These are phyloP conservation scores for Sinocyclocheilus grahami DNA, from an alignment of 2,113 vertebrate species.

Conservation along the genomic window DNA sequence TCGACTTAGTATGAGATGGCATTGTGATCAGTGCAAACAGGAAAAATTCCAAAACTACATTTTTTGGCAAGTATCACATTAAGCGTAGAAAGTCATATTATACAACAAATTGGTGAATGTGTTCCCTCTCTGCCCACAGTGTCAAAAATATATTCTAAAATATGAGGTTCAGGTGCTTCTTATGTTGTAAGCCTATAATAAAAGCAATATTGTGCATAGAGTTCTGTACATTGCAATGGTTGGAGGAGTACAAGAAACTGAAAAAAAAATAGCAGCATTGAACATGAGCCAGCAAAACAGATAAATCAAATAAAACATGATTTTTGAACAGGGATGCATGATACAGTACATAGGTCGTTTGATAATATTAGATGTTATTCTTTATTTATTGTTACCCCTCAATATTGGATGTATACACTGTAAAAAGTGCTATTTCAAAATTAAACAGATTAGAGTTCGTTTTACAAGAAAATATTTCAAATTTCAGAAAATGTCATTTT, in stretches of 20 bases:
- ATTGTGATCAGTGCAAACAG: slow-evolving; percentile 12
- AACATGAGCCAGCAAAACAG: not conserved
- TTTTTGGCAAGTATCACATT: not conserved
- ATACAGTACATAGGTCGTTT: not conserved
- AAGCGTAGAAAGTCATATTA: not conserved
- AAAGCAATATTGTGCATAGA: slow-evolving; percentile 37
- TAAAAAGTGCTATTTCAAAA: not conserved
- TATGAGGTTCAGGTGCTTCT: slow-evolving; percentile 8
- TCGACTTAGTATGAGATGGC: not conserved
- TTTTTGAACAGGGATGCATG: not conserved
- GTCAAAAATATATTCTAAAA: slow-evolving; percentile 9
- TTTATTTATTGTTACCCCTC: not conserved
- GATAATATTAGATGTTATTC: not conserved
- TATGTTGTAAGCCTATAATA: not conserved
- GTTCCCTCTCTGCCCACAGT: not conserved
- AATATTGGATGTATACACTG: not conserved
- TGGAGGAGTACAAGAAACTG: not conserved
- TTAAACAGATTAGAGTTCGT: too few relatives aligned
- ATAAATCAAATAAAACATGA: not conserved
- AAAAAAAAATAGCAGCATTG: not conserved
- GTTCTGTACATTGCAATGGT: slow-evolving; percentile 32
- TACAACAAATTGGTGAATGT: not conserved
- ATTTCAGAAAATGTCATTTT: too few relatives aligned
- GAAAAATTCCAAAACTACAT: not conserved
- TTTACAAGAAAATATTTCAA: too few relatives aligned